Evolutionary conservation across 2,797 vertebrate genomes (phyloP).

Genomic region (Pseudopleuronectes americanus): DNA sequence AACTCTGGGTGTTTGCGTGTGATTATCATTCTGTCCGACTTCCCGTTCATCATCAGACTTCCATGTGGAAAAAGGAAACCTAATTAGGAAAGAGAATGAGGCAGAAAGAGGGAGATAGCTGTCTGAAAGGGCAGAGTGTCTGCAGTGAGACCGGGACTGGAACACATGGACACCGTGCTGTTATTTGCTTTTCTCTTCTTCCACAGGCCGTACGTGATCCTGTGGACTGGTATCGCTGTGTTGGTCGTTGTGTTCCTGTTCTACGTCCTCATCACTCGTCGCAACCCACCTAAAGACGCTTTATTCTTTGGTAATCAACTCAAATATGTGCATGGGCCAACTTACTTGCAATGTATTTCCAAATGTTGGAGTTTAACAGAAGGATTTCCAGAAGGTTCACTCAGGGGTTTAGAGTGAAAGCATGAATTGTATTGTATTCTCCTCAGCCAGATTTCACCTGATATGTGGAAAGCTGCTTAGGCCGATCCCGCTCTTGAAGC

Average conservation of each 20-base stretch:
- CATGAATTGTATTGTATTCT: constrained; percentile 50
- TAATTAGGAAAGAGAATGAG: constrained; percentile 64
- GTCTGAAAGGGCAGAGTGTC: constrained; percentile 33
- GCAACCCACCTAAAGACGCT: constrained; percentile 82
- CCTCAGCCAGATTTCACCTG: constrained; percentile 62
- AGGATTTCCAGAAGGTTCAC: constrained; percentile 52
- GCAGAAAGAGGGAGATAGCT: constrained; percentile 58
- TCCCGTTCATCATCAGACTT: constrained; percentile 66
- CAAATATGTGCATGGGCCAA: constrained; percentile 38
- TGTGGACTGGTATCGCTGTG: constrained; percentile 71
- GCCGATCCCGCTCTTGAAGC: constrained; percentile 63
- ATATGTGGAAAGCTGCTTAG: constrained; percentile 75
- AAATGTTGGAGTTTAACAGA: constrained; percentile 18
- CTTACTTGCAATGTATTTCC: constrained; percentile 34
- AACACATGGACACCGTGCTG: constrained; percentile 11
- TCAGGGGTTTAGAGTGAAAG: constrained; percentile 25
- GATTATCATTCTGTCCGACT: constrained; percentile 57
- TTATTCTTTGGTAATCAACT: constrained; percentile 86
- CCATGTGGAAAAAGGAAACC: constrained; percentile 33
- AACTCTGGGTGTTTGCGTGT: constrained; percentile 38
- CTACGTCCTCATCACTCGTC: constrained; percentile 77
- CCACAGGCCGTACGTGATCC: constrained; percentile 74
- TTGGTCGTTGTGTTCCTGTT: constrained; percentile 78
- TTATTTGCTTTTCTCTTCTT: constrained; percentile 30
- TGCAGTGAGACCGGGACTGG: constrained; percentile 12